These are phyloP conservation scores for Pseudochromis fuscus DNA, from an alignment of 2,797 vertebrate species.

Conservation along the genomic window DNA sequence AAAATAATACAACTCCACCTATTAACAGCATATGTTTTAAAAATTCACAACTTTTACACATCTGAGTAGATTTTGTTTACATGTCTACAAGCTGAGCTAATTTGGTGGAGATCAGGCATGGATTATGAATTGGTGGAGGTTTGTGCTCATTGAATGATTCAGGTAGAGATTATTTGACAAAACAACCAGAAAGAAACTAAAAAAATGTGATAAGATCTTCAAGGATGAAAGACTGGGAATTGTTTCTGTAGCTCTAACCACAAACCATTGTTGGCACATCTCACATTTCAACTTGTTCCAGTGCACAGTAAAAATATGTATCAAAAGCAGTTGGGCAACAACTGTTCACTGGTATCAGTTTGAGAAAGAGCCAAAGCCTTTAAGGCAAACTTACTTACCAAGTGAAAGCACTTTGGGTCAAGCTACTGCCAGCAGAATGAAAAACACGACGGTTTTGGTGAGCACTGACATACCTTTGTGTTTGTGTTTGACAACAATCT, in stretches of 20 bases:
- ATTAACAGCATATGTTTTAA: no score
- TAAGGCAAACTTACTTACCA: constrained; percentile 39
- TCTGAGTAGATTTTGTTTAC: no score
- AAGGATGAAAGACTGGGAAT: neutral
- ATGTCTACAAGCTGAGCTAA: no score
- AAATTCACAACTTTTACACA: no score
- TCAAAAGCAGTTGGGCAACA: constrained; percentile 51
- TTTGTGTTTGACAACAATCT: constrained; percentile 13
- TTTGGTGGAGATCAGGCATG: no score
- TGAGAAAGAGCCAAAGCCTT: constrained; percentile 54
- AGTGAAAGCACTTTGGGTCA: constrained; percentile 34
- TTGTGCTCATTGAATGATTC: no score
- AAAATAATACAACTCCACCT: no score
- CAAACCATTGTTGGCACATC: constrained; percentile 33
- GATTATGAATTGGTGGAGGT: no score
- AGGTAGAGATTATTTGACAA: constrained; percentile 12
- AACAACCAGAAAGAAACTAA: neutral
- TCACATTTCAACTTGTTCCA: constrained; percentile 44
- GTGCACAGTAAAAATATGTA: constrained; percentile 58
- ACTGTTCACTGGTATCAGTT: constrained; percentile 51
- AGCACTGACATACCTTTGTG: constrained; percentile 4
- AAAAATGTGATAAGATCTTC: neutral
- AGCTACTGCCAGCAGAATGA: constrained; percentile 19
- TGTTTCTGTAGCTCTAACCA: neutral
- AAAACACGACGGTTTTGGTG: constrained; percentile 31